phyloP scores from a whole-genome alignment of 2,888 invertebrate species.

The Zygaena filipendulae region DNA sequence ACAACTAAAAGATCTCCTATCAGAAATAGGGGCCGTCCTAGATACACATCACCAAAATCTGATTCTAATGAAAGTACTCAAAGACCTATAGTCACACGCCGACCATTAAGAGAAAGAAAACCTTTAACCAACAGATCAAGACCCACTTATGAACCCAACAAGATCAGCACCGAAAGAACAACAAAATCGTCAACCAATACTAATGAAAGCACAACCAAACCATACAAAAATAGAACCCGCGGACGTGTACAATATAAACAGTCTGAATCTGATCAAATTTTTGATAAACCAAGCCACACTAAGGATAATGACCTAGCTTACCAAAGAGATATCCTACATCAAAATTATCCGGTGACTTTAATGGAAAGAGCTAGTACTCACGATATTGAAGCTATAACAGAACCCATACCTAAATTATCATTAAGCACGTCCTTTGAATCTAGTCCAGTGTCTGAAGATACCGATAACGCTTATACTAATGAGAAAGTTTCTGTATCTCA shows the following conservation, averaged over 20 bases:
- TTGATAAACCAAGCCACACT: constrained; percentile 31
- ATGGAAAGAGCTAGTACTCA: constrained; percentile 57
- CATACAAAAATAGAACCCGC: constrained; percentile 45
- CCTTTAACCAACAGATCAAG: constrained; percentile 43
- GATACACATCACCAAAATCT: constrained; percentile 47
- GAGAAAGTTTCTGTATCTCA: constrained; percentile 42
- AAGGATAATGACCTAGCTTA: constrained; percentile 65
- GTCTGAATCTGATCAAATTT: constrained; percentile 42
- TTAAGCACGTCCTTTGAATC: constrained; percentile 28
- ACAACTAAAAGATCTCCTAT: constrained; percentile 41
- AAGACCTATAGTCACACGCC: constrained; percentile 49
- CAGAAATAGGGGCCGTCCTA: constrained; percentile 44
- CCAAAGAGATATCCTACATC: constrained; percentile 71
- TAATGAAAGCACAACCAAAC: constrained; percentile 42
- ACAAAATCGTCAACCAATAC: constrained; percentile 32
- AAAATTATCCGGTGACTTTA: constrained; percentile 71
- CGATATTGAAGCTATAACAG: constrained; percentile 57
- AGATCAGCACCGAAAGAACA: constrained; percentile 43
- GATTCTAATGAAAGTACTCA: constrained; percentile 49
- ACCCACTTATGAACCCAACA: constrained; percentile 45
- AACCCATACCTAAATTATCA: constrained; percentile 33
- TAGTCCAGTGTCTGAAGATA: constrained; percentile 34
- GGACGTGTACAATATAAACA: constrained; percentile 64
- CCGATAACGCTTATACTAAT: constrained; percentile 53
- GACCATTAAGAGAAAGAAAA: constrained; percentile 62